phyloP scores from a whole-genome alignment of 35 echinoderm and acorn worm species.

The Acanthaster planci region DNA sequence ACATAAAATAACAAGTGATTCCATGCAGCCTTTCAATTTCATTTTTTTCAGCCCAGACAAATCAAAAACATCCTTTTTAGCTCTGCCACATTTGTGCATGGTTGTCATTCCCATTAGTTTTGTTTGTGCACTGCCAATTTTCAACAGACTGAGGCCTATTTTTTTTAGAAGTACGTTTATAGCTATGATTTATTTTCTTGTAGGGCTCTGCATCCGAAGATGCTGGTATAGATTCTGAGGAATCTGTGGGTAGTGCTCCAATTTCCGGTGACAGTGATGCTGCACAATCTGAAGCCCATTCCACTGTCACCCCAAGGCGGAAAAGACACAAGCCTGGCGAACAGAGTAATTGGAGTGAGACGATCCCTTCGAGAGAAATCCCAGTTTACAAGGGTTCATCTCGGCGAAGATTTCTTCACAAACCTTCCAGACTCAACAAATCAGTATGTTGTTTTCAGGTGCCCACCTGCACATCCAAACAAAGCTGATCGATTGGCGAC shows the following conservation, averaged over 20 bases:
- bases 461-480: not conserved
- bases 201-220: not conserved
- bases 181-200: not conserved
- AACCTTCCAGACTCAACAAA: not conserved
- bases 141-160: not conserved
- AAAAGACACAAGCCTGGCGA: no score
- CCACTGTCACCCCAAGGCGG: not conserved
- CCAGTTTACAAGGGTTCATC: not conserved
- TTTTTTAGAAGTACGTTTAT: no score
- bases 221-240: not conserved
- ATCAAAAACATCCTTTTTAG: no score
- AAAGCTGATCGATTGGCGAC: not conserved
- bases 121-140: no score
- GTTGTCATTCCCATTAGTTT: no score
- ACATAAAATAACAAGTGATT: no score
- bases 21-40: no score
- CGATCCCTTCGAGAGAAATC: not conserved
- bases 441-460: not conserved
- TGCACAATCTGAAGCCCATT: not conserved
- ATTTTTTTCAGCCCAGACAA: no score
- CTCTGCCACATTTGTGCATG: no score
- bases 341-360: conserved; percentile 10
- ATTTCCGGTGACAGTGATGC: not conserved
- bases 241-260: not conserved
- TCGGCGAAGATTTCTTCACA: not conserved